Percentiles rank a stretch among this genome's conserved stretches.
Evolutionary conservation across 1,140 invertebrate species (phyloP).

Genomic region (Sitophilus oryzae): DNA sequence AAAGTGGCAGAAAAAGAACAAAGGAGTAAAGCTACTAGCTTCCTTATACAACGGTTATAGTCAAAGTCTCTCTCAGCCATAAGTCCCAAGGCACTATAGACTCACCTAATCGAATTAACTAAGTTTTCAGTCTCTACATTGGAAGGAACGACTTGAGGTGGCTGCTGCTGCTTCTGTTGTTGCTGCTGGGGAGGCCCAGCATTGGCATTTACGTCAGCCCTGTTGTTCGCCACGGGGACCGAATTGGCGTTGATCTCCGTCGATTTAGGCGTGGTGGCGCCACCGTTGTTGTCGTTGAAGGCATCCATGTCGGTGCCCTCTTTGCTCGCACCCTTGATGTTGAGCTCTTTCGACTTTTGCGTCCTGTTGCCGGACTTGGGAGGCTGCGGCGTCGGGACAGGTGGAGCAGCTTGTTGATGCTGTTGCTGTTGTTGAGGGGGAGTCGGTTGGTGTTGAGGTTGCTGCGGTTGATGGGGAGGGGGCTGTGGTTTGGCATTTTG

Average conservation of each 20-base stretch:
- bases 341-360: conserved; percentile 41
- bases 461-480: conserved; percentile 2
- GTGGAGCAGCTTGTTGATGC: conserved; percentile 3
- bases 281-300: conserved; percentile 36
- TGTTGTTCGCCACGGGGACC: conserved; percentile 1
- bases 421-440: conserved; percentile 10
- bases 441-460: conserved; percentile 5
- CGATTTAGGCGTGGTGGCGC: no score
- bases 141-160: no score
- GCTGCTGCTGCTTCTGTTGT: no score
- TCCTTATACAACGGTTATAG: no score
- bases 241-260: conserved; percentile 27
- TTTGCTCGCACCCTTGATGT: conserved; percentile 43
- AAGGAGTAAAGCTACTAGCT: no score
- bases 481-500: conserved; percentile 11
- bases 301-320: conserved; percentile 47
- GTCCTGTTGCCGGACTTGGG: conserved; percentile 35
- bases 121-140: no score
- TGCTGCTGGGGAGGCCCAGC: background rate
- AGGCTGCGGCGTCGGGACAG: conserved; percentile 33
- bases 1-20: no score
- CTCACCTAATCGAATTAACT: no score
- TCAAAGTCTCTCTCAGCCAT: no score
- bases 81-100: no score
- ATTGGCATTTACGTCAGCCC: conserved; percentile 14